These are phyloP conservation scores for Trypoxylon attenuatum DNA, from an alignment of 2,888 invertebrate species.

Conservation along the genomic window DNA sequence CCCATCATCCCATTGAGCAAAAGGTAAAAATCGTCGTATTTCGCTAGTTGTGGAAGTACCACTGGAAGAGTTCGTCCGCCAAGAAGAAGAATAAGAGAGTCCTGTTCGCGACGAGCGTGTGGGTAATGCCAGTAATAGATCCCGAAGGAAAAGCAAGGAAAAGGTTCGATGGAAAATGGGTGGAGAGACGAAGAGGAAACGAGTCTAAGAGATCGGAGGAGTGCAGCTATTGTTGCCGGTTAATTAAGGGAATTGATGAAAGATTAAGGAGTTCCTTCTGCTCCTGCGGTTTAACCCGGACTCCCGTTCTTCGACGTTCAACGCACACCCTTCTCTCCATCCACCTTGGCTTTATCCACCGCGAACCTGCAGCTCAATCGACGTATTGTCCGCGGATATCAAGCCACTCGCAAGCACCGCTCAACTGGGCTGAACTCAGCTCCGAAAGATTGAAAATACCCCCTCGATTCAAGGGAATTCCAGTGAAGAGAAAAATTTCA, in stretches of 20 bases:
- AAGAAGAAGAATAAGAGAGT: constrained; percentile 5
- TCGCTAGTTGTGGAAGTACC: too few relatives aligned
- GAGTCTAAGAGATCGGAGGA: constrained; percentile 36
- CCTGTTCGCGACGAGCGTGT: constrained; percentile 42
- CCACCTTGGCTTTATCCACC: constrained; percentile 17
- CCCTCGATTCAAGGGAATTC: too few relatives aligned
- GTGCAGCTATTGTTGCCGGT: constrained; percentile 59
- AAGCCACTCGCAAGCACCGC: constrained; percentile 31
- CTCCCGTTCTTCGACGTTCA: constrained; percentile 11
- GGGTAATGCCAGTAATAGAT: constrained; percentile 23
- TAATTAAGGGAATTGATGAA: constrained; percentile 69
- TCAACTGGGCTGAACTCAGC: too few relatives aligned
- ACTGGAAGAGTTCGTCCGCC: constrained; percentile 24
- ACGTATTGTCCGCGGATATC: constrained; percentile 20
- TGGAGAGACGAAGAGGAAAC: too few relatives aligned
- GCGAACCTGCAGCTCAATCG: constrained; percentile 5
- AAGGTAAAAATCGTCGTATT: too few relatives aligned
- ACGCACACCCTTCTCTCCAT: constrained; percentile 6
- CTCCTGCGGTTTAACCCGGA: too few relatives aligned
- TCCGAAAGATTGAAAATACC: too few relatives aligned
- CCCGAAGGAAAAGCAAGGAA: constrained; percentile 1
- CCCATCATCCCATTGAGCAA: too few relatives aligned
- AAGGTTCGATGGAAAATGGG: too few relatives aligned
- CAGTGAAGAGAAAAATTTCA: too few relatives aligned
- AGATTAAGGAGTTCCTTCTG: constrained; percentile 57